A percentile compares a stretch with the other conserved stretches of the same genome.
These are phyloP conservation scores for Oxytorus armatus DNA, from an alignment of 2,888 invertebrate species.

Conservation along the genomic window DNA sequence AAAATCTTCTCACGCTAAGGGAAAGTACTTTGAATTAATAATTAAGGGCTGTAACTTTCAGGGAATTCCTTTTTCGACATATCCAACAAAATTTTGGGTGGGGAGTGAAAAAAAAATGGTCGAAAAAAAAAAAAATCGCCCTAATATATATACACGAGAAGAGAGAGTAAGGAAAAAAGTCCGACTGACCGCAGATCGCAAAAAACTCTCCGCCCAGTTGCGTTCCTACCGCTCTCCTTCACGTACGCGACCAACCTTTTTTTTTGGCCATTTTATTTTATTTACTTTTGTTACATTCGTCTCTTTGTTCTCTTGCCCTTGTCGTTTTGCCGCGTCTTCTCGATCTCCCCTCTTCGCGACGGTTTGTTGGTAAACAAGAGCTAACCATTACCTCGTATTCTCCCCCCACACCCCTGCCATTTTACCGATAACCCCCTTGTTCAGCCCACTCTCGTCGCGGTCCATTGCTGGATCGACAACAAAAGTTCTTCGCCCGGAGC, in stretches of 20 bases:
- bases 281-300: constrained; percentile 2
- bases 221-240: constrained; percentile 32
- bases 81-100: too few species aligned
- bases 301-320: constrained; percentile 1
- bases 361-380: constrained; percentile 57
- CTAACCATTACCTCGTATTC: neutral
- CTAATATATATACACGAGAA: too few species aligned
- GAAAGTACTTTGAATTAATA: too few species aligned
- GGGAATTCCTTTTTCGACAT: too few species aligned
- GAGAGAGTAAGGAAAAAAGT: constrained; percentile 12
- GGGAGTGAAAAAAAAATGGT: too few species aligned
- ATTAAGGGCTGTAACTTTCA: too few species aligned
- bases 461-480: neutral
- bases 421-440: neutral
- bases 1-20: too few species aligned
- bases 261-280: too few species aligned
- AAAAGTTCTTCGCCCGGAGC: neutral
- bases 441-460: neutral
- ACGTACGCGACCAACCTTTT: neutral
- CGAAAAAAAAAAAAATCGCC: too few species aligned
- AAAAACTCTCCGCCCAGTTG: constrained; percentile 29
- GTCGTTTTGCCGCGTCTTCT: neutral
- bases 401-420: too few species aligned
- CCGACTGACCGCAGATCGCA: neutral
- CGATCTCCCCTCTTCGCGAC: constrained; percentile 12